Conservation (phyloP, 1,140 invertebrate genomes). For the Tetranychus cinnabarinus region DNA sequence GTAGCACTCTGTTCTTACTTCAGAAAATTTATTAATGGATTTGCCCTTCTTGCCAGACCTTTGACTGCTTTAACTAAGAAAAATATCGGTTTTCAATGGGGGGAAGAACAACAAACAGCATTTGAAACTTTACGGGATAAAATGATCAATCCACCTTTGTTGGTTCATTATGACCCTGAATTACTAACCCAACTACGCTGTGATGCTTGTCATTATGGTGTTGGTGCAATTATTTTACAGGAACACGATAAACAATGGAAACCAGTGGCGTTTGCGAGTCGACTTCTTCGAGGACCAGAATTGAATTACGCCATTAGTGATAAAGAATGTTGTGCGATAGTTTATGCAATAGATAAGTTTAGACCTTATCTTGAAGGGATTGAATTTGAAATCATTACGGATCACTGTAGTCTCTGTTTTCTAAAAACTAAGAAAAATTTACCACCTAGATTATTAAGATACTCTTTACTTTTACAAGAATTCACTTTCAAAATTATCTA, state of each 20-base stretch:
- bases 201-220: no score
- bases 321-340: background rate
- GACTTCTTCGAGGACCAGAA: background rate
- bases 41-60: slow-evolving; percentile 15
- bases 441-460: slow-evolving; percentile 1
- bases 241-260: no score
- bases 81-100: background rate
- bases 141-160: background rate
- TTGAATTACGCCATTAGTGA: background rate
- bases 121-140: background rate
- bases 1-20: slow-evolving; percentile 7
- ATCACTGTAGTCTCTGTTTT: background rate
- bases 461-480: no score
- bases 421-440: background rate
- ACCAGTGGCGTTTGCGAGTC: no score
- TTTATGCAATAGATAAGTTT: background rate
- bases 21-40: slow-evolving; percentile 12
- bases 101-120: background rate
- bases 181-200: no score
- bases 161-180: slow-evolving; percentile 1
- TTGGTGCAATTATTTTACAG: no score
- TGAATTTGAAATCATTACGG: background rate
- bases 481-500: no score
- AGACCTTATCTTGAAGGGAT: background rate
- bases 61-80: background rate